These are phyloP conservation scores for Chaunax sp. DNA, from an alignment of 2,797 vertebrate genomes.

Conservation along the genomic window DNA sequence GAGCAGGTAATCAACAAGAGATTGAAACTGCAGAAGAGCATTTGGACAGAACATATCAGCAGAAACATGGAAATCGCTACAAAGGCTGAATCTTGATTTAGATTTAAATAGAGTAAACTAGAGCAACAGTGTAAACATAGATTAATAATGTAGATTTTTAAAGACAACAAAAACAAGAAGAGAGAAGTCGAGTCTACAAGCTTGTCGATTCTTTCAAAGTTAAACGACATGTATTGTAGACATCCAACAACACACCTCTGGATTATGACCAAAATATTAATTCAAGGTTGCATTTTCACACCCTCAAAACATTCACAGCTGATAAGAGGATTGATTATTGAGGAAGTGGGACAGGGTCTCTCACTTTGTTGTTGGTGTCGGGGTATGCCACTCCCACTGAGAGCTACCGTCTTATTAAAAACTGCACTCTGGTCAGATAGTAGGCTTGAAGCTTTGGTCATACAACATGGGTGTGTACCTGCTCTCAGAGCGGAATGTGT, in stretches of 20 bases:
- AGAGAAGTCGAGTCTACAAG: neutral
- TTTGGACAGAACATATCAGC: neutral
- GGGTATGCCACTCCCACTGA: neutral
- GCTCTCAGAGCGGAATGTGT: slow-evolving; percentile 39
- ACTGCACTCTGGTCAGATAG: neutral
- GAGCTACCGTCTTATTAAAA: slow-evolving; percentile 11
- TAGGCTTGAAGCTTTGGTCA: neutral
- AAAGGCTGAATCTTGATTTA: neutral
- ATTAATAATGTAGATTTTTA: neutral
- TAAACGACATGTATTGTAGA: too few relatives aligned
- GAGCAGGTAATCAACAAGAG: neutral
- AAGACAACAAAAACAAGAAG: neutral
- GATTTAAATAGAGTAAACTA: neutral
- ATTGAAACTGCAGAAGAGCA: neutral
- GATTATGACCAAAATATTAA: neutral
- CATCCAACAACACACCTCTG: neutral
- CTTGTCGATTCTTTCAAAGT: too few relatives aligned
- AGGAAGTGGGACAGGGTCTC: slow-evolving; percentile 21
- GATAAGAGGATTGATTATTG: slow-evolving; percentile 53
- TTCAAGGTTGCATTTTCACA: slow-evolving; percentile 41
- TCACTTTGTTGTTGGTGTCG: neutral
- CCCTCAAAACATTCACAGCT: slow-evolving; percentile 45
- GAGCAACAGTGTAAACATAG: neutral
- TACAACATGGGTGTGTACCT: slow-evolving; percentile 24
- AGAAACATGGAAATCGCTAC: neutral